phyloP scores from a whole-genome alignment of 2,113 vertebrate genomes.

The Corythaeola cristata region DNA sequence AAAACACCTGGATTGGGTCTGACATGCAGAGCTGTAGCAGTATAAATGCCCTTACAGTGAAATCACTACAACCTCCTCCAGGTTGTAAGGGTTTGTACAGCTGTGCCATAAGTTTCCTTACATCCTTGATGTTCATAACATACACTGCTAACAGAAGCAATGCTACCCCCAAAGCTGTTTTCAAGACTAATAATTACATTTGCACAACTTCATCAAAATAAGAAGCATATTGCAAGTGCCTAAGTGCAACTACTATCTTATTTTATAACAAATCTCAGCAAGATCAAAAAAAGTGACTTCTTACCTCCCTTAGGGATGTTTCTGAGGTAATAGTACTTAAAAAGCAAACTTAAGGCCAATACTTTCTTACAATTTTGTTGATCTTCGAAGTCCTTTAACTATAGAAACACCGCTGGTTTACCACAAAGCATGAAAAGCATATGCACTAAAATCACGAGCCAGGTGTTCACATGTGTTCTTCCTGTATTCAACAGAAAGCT shows the following conservation, averaged over 20 bases:
- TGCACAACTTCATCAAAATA: not conserved
- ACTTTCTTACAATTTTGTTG: not conserved
- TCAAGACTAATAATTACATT: not conserved
- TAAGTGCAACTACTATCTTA: not conserved
- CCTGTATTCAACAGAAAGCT: not conserved
- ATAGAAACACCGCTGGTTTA: not conserved
- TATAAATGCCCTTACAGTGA: not conserved
- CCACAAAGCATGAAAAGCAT: not conserved
- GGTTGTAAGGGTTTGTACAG: not conserved
- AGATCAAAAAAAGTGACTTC: not conserved
- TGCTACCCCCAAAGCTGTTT: not conserved
- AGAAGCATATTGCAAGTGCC: not conserved
- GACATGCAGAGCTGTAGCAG: not conserved
- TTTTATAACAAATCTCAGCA: not conserved
- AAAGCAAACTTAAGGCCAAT: not conserved
- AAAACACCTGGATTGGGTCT: not conserved
- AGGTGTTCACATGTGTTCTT: not conserved
- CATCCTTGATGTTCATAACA: not conserved
- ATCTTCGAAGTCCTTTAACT: not conserved
- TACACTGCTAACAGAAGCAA: not conserved
- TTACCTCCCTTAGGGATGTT: not conserved
- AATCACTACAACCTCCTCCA: not conserved
- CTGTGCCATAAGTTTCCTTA: not conserved
- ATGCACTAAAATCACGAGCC: not conserved
- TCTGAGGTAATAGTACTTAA: not conserved